Evolutionary conservation across 2,113 vertebrate species (phyloP).

Genomic region (Meleagris gallopavo): DNA sequence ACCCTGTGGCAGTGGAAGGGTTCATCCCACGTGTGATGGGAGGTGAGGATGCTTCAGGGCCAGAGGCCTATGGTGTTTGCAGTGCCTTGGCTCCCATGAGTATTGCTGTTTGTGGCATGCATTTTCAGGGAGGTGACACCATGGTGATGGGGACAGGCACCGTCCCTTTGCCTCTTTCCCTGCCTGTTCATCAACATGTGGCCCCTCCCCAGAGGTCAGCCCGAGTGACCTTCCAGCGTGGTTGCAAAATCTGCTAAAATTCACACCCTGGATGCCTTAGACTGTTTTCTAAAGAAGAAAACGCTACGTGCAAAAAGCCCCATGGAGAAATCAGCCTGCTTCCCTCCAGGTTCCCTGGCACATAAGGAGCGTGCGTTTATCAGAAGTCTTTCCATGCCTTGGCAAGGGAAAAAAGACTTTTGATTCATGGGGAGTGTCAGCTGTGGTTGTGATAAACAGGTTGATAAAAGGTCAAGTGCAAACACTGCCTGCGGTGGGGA

Average conservation of each 20-base stretch:
- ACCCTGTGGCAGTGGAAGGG: not conserved
- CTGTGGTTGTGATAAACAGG: not conserved
- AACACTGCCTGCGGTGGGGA: accelerated
- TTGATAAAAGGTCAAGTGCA: not conserved
- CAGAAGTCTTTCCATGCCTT: not conserved
- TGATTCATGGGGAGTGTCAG: not conserved
- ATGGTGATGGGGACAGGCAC: not conserved
- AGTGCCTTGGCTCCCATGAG: not conserved
- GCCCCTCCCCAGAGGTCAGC: not conserved
- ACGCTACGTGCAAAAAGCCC: accelerated
- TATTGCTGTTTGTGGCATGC: not conserved
- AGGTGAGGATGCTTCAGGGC: not conserved
- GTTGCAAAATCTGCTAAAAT: not conserved
- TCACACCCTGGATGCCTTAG: not conserved
- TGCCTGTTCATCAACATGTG: accelerated
- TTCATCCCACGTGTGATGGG: not conserved
- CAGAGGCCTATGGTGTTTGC: not conserved
- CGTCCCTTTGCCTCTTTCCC: not conserved
- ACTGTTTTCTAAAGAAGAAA: not conserved
- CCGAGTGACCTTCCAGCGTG: not conserved
- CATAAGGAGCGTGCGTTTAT: not conserved
- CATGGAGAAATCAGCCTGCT: not conserved
- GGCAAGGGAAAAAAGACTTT: not conserved
- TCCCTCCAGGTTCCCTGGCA: not conserved
- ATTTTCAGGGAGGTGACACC: not conserved